A percentile compares a stretch with the other conserved stretches of the same genome.
Evolutionary conservation across 2,113 vertebrate genomes (phyloP).

Genomic region (Corydoras maculifer): DNA sequence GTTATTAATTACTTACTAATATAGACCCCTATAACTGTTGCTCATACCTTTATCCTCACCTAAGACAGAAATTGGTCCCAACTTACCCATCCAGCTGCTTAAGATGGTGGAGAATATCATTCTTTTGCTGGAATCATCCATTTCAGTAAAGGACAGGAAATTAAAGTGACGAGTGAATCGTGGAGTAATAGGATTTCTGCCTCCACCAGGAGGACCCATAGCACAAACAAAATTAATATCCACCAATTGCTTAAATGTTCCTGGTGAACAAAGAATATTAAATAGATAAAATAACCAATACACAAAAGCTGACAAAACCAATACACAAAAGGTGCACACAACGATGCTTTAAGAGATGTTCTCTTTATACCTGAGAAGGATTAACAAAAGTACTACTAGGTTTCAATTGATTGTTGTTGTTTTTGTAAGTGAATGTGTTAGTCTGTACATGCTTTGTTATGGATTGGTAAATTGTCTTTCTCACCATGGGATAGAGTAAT

Average conservation of each 20-base stretch:
- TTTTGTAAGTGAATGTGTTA: too few relatives aligned
- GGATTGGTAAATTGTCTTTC: too few relatives aligned
- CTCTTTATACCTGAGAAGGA: too few relatives aligned
- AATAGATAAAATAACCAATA: too few relatives aligned
- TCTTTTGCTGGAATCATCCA: constrained; percentile 80
- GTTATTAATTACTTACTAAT: too few relatives aligned
- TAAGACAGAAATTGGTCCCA: background rate
- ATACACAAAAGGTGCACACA: too few relatives aligned
- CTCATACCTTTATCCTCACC: background rate
- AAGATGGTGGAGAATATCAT: constrained; percentile 85
- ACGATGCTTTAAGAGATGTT: too few relatives aligned
- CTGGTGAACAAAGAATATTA: constrained; percentile 49
- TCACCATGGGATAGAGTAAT: too few relatives aligned
- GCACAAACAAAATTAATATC: constrained; percentile 88
- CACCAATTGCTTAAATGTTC: constrained; percentile 77
- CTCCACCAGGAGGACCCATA: constrained; percentile 86
- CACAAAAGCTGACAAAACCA: too few relatives aligned
- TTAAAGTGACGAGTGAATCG: constrained; percentile 84
- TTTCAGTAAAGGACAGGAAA: constrained; percentile 80
- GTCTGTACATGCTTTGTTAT: too few relatives aligned
- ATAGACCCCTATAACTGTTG: background rate
- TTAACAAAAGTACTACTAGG: too few relatives aligned
- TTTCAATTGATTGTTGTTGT: too few relatives aligned
- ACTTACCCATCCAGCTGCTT: constrained; percentile 81
- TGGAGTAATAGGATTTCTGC: constrained; percentile 76